A percentile compares a stretch with the other conserved stretches of the same genome.
phyloP scores from a whole-genome alignment of 2,797 vertebrate species.

The Cryptoprocta ferox region DNA sequence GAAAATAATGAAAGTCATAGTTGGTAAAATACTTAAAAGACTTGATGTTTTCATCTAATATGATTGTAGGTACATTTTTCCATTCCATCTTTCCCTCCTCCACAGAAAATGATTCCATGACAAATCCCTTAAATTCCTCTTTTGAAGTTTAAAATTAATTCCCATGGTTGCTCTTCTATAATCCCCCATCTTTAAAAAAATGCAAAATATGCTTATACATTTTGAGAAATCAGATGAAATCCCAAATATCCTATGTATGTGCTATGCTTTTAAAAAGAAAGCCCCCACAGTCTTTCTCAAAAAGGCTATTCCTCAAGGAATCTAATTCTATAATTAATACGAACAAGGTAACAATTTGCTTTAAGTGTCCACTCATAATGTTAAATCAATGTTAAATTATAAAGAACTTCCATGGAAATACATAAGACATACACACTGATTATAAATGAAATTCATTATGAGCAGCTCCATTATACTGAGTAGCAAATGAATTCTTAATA shows the following conservation, averaged over 20 bases:
- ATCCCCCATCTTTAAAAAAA: constrained; percentile 67
- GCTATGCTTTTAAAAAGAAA: constrained; percentile 66
- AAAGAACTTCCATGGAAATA: constrained; percentile 79
- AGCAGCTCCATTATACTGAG: constrained; percentile 76
- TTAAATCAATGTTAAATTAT: constrained; percentile 81
- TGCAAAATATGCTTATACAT: constrained; percentile 68
- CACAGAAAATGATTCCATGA: constrained; percentile 47
- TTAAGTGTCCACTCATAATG: constrained; percentile 78
- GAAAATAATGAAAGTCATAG: constrained; percentile 18
- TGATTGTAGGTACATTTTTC: constrained; percentile 41
- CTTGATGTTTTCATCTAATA: constrained; percentile 47
- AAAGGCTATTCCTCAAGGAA: constrained; percentile 78
- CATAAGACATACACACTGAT: constrained; percentile 77
- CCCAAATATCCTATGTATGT: constrained; percentile 64
- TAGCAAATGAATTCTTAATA: constrained; percentile 83
- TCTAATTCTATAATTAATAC: constrained; percentile 80
- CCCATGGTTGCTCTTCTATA: constrained; percentile 44
- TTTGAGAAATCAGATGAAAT: constrained; percentile 72
- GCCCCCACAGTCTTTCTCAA: neutral
- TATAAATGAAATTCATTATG: constrained; percentile 83
- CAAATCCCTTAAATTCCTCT: constrained; percentile 60
- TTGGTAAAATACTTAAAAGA: constrained; percentile 50
- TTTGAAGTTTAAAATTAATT: constrained; percentile 77
- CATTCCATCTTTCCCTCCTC: constrained; percentile 37
- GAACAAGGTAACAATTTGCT: constrained; percentile 78